These are phyloP conservation scores for Cherax destructor DNA, from an alignment of 1,140 invertebrate species.

Conservation along the genomic window DNA sequence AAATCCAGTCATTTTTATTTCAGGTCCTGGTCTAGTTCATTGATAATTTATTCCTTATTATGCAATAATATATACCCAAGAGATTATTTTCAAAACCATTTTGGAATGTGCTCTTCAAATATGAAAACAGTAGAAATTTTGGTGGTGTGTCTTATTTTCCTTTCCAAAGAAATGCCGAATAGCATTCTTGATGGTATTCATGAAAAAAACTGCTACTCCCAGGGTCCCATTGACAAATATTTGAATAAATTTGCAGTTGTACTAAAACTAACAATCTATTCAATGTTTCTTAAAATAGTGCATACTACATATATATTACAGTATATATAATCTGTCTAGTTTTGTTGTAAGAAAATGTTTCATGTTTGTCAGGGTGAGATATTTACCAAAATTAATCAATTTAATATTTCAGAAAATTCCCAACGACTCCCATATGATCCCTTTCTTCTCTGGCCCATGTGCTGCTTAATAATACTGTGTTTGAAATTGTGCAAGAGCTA, in stretches of 20 bases:
- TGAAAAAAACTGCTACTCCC: too few species aligned
- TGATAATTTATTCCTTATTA: too few species aligned
- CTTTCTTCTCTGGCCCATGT: conserved; percentile 91
- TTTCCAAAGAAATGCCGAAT: too few species aligned
- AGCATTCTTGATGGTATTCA: background rate
- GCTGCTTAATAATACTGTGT: conserved; percentile 92
- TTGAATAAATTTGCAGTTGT: background rate
- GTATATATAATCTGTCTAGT: background rate
- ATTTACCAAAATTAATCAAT: background rate
- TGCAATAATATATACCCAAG: too few species aligned
- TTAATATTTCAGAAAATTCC: conserved; percentile 85
- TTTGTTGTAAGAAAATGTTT: background rate
- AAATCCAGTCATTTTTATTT: too few species aligned
- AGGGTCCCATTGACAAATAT: background rate
- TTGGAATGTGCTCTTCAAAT: too few species aligned
- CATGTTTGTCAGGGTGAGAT: background rate
- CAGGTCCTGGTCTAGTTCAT: too few species aligned
- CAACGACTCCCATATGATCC: conserved; percentile 91
- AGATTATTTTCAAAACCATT: too few species aligned
- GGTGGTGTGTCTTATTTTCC: too few species aligned
- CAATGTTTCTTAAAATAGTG: background rate
- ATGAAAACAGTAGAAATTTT: too few species aligned
- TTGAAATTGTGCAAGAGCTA: conserved; percentile 94
- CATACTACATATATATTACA: background rate
- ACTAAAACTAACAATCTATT: background rate